Conservation (phyloP, 2,797 vertebrate genomes). For the Hybognathus amarus region DNA sequence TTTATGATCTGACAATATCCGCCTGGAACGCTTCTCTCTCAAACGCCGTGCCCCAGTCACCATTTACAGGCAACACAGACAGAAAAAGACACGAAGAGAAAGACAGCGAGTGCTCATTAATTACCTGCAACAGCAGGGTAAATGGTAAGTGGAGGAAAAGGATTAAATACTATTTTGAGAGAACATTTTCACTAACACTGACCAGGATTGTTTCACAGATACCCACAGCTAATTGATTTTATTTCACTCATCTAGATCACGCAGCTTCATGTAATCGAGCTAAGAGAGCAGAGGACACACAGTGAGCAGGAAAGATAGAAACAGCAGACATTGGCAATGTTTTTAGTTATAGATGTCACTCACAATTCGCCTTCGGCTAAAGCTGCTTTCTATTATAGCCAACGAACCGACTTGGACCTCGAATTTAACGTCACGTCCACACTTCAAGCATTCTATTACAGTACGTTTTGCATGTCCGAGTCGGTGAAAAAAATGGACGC, state of each 20-base stretch:
- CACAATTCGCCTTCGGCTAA: too few relatives aligned
- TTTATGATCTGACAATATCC: conserved; percentile 54
- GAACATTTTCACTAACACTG: not conserved
- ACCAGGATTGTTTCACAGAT: conserved; percentile 24
- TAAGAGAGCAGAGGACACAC: not conserved
- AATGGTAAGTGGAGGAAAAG: not conserved
- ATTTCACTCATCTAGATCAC: not conserved
- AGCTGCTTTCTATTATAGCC: too few relatives aligned
- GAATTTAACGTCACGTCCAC: too few relatives aligned
- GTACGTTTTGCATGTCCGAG: too few relatives aligned
- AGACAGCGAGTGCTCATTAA: conserved; percentile 38
- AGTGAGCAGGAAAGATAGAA: not conserved
- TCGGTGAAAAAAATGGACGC: too few relatives aligned
- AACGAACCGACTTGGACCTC: too few relatives aligned
- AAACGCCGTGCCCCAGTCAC: conserved; percentile 26
- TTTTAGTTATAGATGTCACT: not conserved
- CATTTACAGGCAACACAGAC: conserved; percentile 32
- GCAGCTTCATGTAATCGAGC: not conserved
- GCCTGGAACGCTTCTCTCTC: conserved; percentile 21
- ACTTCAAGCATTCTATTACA: too few relatives aligned
- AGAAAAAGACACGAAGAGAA: conserved; percentile 36
- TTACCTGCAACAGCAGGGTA: conserved; percentile 33
- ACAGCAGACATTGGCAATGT: not conserved
- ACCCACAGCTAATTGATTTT: not conserved
- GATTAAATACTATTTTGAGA: conserved; percentile 7